phyloP scores from a whole-genome alignment of 2,888 invertebrate species.

The Spatulosminthurus flaviceps region DNA sequence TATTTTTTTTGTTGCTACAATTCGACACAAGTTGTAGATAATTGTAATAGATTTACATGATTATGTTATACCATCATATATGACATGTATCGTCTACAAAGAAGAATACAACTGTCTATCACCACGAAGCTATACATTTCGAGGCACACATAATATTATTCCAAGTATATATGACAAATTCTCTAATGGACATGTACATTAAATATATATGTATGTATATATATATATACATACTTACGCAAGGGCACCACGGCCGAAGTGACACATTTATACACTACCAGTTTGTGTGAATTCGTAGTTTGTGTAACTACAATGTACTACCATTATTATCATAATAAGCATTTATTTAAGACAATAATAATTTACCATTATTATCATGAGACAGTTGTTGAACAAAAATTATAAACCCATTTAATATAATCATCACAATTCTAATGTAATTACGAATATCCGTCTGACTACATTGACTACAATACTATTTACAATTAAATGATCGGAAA shows the following conservation, averaged over 20 bases:
- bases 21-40: not conserved
- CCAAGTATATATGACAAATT: not conserved
- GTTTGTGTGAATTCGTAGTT: not conserved
- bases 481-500: too few relatives aligned
- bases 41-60: not conserved
- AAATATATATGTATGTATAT: too few relatives aligned
- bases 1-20: too few relatives aligned
- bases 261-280: not conserved
- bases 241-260: constrained; percentile 13
- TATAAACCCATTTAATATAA: too few relatives aligned
- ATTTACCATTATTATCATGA: too few relatives aligned
- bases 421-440: too few relatives aligned
- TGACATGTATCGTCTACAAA: constrained; percentile 2
- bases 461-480: too few relatives aligned
- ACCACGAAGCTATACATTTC: constrained; percentile 5
- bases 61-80: constrained; percentile 3
- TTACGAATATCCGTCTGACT: too few relatives aligned
- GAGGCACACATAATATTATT: constrained; percentile 11
- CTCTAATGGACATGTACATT: constrained; percentile 5
- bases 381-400: too few relatives aligned
- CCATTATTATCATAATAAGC: not conserved
- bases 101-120: constrained; percentile 4
- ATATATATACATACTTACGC: not conserved
- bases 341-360: too few relatives aligned
- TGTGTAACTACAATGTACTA: not conserved